Evolutionary conservation across 2,113 vertebrate genomes (phyloP).

Genomic region (Oreotrochilus melanogaster): DNA sequence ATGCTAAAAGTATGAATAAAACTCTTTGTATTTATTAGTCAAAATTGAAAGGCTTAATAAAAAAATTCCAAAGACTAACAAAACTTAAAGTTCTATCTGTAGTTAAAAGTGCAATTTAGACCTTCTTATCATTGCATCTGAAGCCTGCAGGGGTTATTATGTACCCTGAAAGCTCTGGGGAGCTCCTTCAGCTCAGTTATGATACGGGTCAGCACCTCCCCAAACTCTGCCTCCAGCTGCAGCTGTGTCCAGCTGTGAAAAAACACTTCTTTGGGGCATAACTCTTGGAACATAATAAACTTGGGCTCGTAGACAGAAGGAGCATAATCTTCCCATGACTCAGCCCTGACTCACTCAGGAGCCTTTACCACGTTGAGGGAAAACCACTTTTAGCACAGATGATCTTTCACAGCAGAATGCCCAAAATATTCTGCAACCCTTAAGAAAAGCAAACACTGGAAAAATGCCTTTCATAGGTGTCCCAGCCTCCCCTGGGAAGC

Average conservation of each 20-base stretch:
- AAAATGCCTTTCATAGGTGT: neutral
- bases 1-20: neutral
- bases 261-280: neutral
- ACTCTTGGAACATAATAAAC: neutral
- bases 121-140: neutral
- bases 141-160: neutral
- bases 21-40: neutral
- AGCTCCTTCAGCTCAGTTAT: neutral
- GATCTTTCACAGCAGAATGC: neutral
- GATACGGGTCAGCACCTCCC: neutral
- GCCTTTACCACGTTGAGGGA: neutral
- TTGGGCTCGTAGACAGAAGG: neutral
- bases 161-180: neutral
- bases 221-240: neutral
- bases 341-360: conserved; percentile 30
- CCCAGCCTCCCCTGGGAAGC: neutral
- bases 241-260: accelerated
- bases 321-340: conserved; percentile 1
- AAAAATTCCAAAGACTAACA: neutral
- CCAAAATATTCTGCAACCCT: neutral
- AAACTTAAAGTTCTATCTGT: neutral
- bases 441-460: neutral
- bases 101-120: neutral
- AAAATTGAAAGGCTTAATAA: neutral
- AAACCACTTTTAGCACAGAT: conserved; percentile 13